Evolutionary conservation across 2,888 invertebrate genomes (phyloP), one percentile per base, ranked within the genome.

Genomic region (Perizoma affinitatum): DNA sequence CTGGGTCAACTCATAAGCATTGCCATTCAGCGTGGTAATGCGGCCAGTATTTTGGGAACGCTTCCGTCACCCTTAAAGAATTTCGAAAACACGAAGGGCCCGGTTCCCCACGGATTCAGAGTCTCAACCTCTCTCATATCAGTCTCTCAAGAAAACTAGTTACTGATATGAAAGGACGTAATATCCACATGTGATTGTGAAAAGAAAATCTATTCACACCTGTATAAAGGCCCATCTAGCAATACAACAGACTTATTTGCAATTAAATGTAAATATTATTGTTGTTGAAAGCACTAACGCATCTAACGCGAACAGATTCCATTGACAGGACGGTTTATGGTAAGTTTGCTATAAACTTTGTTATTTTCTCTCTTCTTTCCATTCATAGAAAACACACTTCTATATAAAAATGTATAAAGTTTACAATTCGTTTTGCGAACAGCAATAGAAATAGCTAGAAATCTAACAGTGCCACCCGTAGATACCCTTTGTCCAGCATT

Each of bases 401-500:
- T 71, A 47, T 5, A 0, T 5, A 33, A 36, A 11, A 11, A 22
- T 4, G 0, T 1, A 5, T 47, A 72, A 34, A 64, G 58, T 57
- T 51, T 9, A 68, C 52, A 68, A 60, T 67, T 41, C 9, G 5
- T 11, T 33, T 54, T 55, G 11, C 22, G n/a, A 40, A 54, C 10
- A 40, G 41, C 40, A 45, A 66, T 64, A 66, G 68, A 65, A 57
- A 49, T 65, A 54, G 65, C 65, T 36, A 49, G 52, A 67, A 69
- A 67, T 67, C 73, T 71, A 73, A 74, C 73, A 76, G 69, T 67
- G 70, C 73, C 69, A 76, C 70, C 73, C 71, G 73, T 71, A 74
- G 72, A 73, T 70, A 73, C 65, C 79, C 77, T 86, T 88, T 87
- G 88, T 87, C 76, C 79, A 74, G 67, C 71, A 68, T 69, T 82